Evolutionary conservation across 2,888 invertebrate genomes (phyloP), one percentile per base, ranked within the genome.

Genomic region (Nymphalis urticae): DNA sequence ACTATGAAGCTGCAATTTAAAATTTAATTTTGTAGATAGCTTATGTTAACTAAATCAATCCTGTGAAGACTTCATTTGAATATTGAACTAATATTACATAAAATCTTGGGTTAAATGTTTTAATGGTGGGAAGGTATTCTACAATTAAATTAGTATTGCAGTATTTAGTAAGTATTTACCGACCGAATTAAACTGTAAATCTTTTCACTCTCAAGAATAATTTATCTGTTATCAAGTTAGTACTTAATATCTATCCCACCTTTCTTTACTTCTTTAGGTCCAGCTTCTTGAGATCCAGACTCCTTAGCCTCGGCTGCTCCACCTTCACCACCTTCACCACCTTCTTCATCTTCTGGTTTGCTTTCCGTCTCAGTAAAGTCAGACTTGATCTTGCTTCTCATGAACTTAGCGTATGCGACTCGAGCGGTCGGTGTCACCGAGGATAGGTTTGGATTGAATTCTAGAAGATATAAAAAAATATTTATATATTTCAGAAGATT

Each of bases 341-440:
- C 89, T 56, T 89, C 89, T 59, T 84, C 87, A 21, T 62, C 76
- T 16, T 59, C 53, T 27, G 66, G 54, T 9, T 68, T 64, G 17
- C 79, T 77, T 70, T 87, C 83, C 51, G 79, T 79, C 24, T 82
- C 83, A 10, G 80, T 77, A 74, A 92, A 93, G 75, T 95, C 95
- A 0, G 94, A 92, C 64, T 94, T 94, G 74, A 95, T 93, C 86
- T 96, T 95, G 81, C 94, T 95, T 72, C 95, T 94, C 95, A 97
- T 97, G 83, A 97, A 97, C 86, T 97, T 97, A 64, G 97, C 97
- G 78, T 97, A 97, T 0, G 97, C 97, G 19, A 97, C 95, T 76
- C 97, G 93, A 0, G 97, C 96, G 1, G 95, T 95, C 0, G 96
- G 96, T 1, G 97, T 95, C 1, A 97, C 95, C 0, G 94, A 94